Conservation (phyloP, 53 echinoderm and acorn worm species). For the Patiria pectinifera region DNA sequence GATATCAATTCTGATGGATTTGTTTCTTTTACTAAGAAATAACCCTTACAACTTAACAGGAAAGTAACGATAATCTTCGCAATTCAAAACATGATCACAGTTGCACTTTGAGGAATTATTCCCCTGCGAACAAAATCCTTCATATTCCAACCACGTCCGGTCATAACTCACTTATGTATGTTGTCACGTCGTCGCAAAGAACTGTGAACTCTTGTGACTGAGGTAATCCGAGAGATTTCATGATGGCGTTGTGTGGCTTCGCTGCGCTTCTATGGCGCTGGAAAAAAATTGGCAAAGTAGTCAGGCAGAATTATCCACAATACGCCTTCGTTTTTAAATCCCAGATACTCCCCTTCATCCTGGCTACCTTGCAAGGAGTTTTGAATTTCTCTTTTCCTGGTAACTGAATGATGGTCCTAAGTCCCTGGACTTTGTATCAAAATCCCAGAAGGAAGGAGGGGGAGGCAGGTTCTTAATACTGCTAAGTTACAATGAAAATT, state of each 20-base stretch:
- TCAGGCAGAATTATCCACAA: neutral
- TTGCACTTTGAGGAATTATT: neutral
- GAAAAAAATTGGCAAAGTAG: no score
- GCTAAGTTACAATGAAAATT: neutral
- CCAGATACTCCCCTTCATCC: neutral
- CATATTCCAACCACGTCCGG: neutral
- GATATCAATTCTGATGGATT: neutral
- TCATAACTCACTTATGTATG: neutral
- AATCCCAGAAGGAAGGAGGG: neutral
- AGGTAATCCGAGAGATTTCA: neutral
- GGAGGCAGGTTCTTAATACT: neutral
- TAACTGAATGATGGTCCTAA: neutral
- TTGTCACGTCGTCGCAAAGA: neutral
- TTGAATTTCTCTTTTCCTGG: neutral
- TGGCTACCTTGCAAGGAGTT: neutral
- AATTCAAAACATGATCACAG: neutral
- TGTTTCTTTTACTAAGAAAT: neutral
- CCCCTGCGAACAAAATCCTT: neutral
- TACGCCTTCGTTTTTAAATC: neutral
- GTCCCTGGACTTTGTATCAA: neutral
- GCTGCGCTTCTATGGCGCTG: no score
- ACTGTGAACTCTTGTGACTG: neutral
- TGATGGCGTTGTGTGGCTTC: neutral
- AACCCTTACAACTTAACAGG: neutral
- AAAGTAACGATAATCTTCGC: neutral